Percentiles rank a stretch among this genome's conserved stretches.
Conservation (phyloP, 1,140 invertebrate species). For the Trichonephila clavata region DNA sequence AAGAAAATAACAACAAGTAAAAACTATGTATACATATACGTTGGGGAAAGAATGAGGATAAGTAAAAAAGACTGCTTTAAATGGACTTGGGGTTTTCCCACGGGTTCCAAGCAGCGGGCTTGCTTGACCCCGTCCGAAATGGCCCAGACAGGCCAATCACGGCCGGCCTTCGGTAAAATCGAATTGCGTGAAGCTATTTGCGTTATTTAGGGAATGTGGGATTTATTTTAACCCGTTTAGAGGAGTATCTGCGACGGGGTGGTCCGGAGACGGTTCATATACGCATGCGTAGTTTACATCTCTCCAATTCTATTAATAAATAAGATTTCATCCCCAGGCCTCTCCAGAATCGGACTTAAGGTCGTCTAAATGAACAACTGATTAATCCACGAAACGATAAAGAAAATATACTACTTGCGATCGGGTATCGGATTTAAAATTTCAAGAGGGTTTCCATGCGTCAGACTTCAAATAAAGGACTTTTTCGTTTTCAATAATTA, state of each 20-base stretch:
- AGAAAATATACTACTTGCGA: no score
- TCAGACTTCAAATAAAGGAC: no score
- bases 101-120: constrained; percentile 23
- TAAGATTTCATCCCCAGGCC: no score
- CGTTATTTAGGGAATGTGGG: constrained; percentile 40
- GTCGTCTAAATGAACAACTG: no score
- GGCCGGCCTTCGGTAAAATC: not conserved
- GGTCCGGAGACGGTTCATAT: not conserved
- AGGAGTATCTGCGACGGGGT: constrained; percentile 1
- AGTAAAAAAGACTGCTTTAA: constrained; percentile 39
- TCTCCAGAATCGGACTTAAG: no score
- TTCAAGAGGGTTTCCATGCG: no score
- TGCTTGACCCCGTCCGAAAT: constrained; percentile 41
- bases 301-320: not conserved
- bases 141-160: constrained; percentile 44
- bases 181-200: constrained; percentile 50
- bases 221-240: constrained; percentile 21
- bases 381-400: no score
- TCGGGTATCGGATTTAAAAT: no score
- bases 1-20: constrained; percentile 29
- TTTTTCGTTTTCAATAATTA: no score
- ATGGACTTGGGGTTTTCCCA: constrained; percentile 44
- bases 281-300: not conserved
- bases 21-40: constrained; percentile 40
- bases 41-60: not conserved